phyloP scores from a whole-genome alignment of 2,888 invertebrate species.

The Spodoptera littoralis region DNA sequence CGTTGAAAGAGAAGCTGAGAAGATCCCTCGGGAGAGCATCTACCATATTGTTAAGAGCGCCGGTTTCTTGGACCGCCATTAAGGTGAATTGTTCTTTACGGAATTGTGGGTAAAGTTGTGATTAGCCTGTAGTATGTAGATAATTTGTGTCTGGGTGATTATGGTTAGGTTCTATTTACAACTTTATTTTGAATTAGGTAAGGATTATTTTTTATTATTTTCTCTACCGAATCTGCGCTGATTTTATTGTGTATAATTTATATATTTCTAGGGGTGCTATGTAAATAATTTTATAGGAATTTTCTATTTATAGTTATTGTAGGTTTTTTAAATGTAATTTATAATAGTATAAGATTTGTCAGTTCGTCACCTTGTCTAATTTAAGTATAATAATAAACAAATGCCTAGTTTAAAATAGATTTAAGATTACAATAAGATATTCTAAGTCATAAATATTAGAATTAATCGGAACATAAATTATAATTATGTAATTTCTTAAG shows the following conservation, averaged over 20 bases:
- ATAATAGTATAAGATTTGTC: constrained; percentile 6
- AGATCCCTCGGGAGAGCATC: constrained; percentile 93
- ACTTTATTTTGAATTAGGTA: too few relatives aligned
- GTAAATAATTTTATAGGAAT: neutral
- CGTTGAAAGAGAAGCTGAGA: constrained; percentile 93
- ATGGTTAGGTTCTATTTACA: too few relatives aligned
- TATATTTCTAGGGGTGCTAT: too few relatives aligned
- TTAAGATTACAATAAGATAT: constrained; percentile 11
- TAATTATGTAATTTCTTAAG: constrained; percentile 22
- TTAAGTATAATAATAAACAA: neutral
- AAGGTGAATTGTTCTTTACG: constrained; percentile 20
- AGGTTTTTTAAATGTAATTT: constrained; percentile 26
- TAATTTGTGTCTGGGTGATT: too few relatives aligned
- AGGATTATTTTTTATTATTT: too few relatives aligned
- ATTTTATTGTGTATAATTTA: too few relatives aligned
- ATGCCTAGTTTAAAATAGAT: neutral
- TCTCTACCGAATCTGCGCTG: too few relatives aligned
- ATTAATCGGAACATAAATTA: constrained; percentile 1
- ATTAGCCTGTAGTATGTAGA: too few relatives aligned
- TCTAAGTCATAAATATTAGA: constrained; percentile 53
- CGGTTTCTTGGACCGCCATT: constrained; percentile 88
- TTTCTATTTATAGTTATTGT: neutral
- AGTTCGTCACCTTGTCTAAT: constrained; percentile 38
- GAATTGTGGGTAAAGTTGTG: neutral
- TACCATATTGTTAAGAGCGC: constrained; percentile 93